Base-by-base conservation (phyloP, 2,888 invertebrate species). In the Ichneumoninae sp. region DNA sequence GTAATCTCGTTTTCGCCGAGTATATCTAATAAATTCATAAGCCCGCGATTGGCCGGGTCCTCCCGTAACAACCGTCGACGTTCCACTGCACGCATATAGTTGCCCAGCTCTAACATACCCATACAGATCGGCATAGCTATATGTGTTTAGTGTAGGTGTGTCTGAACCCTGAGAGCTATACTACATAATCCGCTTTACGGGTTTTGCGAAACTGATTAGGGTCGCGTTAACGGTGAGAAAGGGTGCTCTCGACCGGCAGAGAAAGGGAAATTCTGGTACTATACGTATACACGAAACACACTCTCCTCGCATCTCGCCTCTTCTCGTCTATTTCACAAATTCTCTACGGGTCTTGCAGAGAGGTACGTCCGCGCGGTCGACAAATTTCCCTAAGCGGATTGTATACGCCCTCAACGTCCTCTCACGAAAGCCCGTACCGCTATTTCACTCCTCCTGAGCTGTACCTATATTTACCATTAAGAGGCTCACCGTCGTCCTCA, bases 141-240 rank as follows among this genome's bases (percentile, higher is more conserved):
- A 50, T 10, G 57, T 52, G 36, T 62, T 69, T 13, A 22, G 77
- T 70, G 57, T 78, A 72, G 52, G 69, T 62, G 78, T 75, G 71
- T 77, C 65, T 50, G 78, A 84, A 78, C 70, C 76, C 74, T 75
- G 70, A 79, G 84, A 82, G 84, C 65, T 79, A 82, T 82, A 79
- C 78, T 72, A 65, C 83, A 76, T 86, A 86, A 86, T 86, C 86
- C 86, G 84, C 84, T 86, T 86, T 84, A 86, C 86, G 77, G 84
- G 86, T 86, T 85, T 86, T 86, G 81, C 85, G 83, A 86, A 86
- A 85, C 83, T 87, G 81, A 87, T 87, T 87, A 87, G 86, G 84
- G 84, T 86, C 83, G 83, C 84, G 85, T 84, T 85, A 85, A 86
- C 83, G 81, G 84, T 80, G 81, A 82, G 79, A 85, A 83, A 83